Evolutionary conservation across 2,888 invertebrate genomes (phyloP).

Genomic region (Ophion ellenae): DNA sequence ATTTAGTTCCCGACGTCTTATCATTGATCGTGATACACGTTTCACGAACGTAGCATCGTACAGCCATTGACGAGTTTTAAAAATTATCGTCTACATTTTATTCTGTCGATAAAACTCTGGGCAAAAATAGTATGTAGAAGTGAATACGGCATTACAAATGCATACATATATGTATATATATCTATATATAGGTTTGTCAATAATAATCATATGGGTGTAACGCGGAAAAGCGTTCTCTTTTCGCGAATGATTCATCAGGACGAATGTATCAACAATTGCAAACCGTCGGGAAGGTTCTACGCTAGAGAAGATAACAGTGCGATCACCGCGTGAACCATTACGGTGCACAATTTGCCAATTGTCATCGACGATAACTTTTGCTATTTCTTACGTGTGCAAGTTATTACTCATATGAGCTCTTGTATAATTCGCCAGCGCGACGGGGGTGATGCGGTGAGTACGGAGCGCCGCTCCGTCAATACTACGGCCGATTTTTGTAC

Average conservation of each 20-base stretch:
- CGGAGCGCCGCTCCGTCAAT: background rate
- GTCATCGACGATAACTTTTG: background rate
- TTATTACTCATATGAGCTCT: background rate
- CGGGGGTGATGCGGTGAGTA: background rate
- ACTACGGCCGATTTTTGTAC: background rate
- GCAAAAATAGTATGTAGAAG: background rate
- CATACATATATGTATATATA: background rate
- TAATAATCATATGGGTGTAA: background rate
- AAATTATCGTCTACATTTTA: too few relatives aligned
- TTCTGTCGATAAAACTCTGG: background rate
- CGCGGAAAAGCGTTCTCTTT: background rate
- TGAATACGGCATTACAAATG: background rate
- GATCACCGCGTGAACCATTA: slow-evolving; percentile 46
- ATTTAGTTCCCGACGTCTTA: too few relatives aligned
- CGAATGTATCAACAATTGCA: background rate
- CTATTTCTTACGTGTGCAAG: slow-evolving; percentile 4
- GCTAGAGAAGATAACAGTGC: slow-evolving; percentile 14
- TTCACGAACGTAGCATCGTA: too few relatives aligned
- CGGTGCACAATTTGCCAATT: slow-evolving; percentile 31
- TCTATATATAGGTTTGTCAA: background rate
- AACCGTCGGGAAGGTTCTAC: slow-evolving; percentile 34
- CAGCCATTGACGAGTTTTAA: too few relatives aligned
- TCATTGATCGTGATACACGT: too few relatives aligned
- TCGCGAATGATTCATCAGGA: background rate
- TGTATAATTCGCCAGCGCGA: background rate